Evolutionary conservation across 2,113 vertebrate species (phyloP).

Genomic region (Pseudonaja textilis): DNA sequence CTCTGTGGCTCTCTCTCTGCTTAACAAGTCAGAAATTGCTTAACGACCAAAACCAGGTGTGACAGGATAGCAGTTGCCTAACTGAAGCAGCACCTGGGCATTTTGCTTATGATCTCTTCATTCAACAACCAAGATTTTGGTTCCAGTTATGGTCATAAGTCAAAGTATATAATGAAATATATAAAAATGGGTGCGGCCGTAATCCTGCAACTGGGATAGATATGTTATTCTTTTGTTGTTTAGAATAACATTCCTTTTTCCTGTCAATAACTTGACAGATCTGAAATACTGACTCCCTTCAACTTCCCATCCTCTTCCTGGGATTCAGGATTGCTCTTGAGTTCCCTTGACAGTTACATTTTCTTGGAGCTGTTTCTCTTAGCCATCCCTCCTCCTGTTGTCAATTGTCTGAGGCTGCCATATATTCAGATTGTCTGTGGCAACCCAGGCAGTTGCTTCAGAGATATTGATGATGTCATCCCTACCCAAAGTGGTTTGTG

Average conservation of each 20-base stretch:
- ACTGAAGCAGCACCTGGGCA: not conserved
- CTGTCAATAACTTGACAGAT: not conserved
- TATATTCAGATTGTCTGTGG: not conserved
- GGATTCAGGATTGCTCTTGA: not conserved
- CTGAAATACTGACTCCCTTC: not conserved
- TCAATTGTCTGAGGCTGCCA: not conserved
- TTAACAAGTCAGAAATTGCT: not conserved
- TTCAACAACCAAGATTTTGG: not conserved
- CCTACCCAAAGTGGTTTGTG: not conserved
- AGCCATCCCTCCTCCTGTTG: not conserved
- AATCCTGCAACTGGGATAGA: not conserved
- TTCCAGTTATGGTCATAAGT: not conserved
- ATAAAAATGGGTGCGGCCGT: not conserved
- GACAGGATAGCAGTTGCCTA: not conserved
- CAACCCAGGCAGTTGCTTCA: not conserved
- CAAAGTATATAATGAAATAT: not conserved
- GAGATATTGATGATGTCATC: not conserved
- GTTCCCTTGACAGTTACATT: not conserved
- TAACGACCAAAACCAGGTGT: not conserved
- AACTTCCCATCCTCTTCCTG: not conserved
- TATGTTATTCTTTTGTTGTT: not conserved
- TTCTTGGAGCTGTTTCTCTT: not conserved
- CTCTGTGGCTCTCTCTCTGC: not conserved
- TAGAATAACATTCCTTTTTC: not conserved
- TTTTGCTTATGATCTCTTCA: not conserved